Conservation (phyloP, 1,140 invertebrate genomes). For the Batillaria attramentaria region DNA sequence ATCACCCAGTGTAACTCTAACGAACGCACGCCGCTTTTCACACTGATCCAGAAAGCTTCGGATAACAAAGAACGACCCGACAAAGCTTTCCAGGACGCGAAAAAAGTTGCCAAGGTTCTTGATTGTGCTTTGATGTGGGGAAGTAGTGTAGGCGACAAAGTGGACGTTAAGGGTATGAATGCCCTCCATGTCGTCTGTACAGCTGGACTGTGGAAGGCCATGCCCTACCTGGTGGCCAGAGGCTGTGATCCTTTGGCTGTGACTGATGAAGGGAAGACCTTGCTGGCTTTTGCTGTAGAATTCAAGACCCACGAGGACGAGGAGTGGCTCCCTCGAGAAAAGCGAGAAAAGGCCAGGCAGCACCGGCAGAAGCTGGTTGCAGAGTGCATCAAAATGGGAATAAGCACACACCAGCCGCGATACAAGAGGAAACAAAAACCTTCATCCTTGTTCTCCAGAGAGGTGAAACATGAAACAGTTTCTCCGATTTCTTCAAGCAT, state of each 20-base stretch:
- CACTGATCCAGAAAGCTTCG: neutral
- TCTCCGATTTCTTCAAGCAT: too few relatives aligned
- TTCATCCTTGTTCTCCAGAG: too few relatives aligned
- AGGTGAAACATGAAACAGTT: too few relatives aligned
- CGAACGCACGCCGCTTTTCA: neutral
- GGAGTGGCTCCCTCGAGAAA: too few relatives aligned
- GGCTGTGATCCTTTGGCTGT: neutral
- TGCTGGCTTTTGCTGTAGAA: neutral
- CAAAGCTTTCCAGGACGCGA: neutral
- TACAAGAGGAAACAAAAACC: neutral
- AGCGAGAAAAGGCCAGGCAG: too few relatives aligned
- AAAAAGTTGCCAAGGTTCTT: neutral
- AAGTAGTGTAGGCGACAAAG: neutral
- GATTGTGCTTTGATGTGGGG: neutral
- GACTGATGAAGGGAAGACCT: neutral
- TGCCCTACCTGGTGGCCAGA: neutral
- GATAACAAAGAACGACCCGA: too few relatives aligned
- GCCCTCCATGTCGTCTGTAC: conserved; percentile 10
- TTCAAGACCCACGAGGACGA: too few relatives aligned
- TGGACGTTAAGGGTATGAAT: neutral
- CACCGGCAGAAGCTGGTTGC: conserved; percentile 1
- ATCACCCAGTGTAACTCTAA: too few relatives aligned
- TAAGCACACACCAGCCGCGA: neutral
- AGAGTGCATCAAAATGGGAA: conserved; percentile 3
- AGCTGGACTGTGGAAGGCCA: neutral